Base-by-base conservation (phyloP, 2,888 invertebrate genomes). In the Amblyjoppa proteus region DNA sequence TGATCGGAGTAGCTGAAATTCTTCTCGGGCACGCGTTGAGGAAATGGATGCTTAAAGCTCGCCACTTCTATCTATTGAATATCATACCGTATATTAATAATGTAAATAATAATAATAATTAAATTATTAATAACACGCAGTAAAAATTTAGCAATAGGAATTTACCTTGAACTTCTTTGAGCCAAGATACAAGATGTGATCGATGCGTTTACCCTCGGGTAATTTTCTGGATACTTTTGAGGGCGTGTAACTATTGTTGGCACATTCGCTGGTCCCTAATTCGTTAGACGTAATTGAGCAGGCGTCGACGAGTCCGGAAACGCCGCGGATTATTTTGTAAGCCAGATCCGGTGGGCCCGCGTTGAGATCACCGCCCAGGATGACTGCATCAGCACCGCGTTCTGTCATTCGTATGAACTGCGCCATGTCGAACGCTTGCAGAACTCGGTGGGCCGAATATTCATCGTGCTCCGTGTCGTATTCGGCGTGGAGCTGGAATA, bases 361-460 rank as follows among this genome's bases (percentile, higher is more conserved):
- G 94, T 99, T 99, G 74, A 99, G 96, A 95, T 99, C 99, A 1
- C 99, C 99, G 31, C 97, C 98, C 81, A 99, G 95, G 89, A 99
- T 96, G 76, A 97, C 96, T 34, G 98, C 95, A 94, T 99, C 98
- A 0, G 97, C 97, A 81, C 96, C 95, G 13, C 95, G 95, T 66
- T 97, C 96, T 0, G 99, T 99, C 90, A 98, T 95, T 90, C 97
- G 96, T 81, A 99, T 97, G 94, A 99, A 98, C 95, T 99, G 98
- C 84, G 98, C 98, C 80, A 98, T 97, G 91, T 99, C 98, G 92
- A 98, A 98, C 0, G 99, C 98, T 95, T 99, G 99, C 76, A 98
- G 95, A 7, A 98, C 96, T 90, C 99, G 95, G 94, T 99, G 99
- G 58, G 98, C 97, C 89, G 97, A 95, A 94, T 99, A 99, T 90